These are phyloP conservation scores for Nibea albiflora DNA, from an alignment of 2,113 vertebrate species.

Conservation along the genomic window DNA sequence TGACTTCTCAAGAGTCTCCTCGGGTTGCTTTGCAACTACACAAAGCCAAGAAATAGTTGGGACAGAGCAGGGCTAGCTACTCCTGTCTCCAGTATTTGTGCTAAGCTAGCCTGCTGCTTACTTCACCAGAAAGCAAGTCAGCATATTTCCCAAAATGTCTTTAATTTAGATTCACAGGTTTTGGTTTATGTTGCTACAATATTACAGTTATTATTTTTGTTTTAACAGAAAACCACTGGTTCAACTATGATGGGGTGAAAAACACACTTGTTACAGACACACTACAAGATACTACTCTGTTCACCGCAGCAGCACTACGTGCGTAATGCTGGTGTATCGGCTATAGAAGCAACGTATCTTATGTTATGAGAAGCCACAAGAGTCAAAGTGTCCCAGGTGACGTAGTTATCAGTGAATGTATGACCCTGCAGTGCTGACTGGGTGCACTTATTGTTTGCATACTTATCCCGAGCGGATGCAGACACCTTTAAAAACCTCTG, in stretches of 20 bases:
- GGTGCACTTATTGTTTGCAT: conserved; percentile 57
- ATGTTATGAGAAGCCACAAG: conserved; percentile 6
- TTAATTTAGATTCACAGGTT: background rate
- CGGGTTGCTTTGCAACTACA: background rate
- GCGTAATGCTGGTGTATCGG: background rate
- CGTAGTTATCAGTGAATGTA: conserved; percentile 68
- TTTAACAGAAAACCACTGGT: conserved; percentile 26
- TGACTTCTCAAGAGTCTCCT: background rate
- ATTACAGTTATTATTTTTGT: background rate
- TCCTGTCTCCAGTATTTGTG: background rate
- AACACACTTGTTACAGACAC: background rate
- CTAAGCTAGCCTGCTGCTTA: background rate
- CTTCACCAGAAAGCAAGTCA: background rate
- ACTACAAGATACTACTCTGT: conserved; percentile 18
- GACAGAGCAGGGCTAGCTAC: background rate
- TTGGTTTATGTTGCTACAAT: conserved; percentile 23
- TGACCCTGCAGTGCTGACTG: conserved; percentile 47
- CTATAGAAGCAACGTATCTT: conserved; percentile 3
- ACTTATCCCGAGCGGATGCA: conserved; percentile 67
- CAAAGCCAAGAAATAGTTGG: background rate
- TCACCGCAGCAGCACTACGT: background rate
- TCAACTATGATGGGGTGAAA: conserved; percentile 1
- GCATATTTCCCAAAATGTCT: conserved; percentile 6
- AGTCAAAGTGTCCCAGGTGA: conserved; percentile 34
- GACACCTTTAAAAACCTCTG: conserved; percentile 77